Evolutionary conservation across 23 tunicate genomes (phyloP).

Genomic region (Trididemnum clinides): DNA sequence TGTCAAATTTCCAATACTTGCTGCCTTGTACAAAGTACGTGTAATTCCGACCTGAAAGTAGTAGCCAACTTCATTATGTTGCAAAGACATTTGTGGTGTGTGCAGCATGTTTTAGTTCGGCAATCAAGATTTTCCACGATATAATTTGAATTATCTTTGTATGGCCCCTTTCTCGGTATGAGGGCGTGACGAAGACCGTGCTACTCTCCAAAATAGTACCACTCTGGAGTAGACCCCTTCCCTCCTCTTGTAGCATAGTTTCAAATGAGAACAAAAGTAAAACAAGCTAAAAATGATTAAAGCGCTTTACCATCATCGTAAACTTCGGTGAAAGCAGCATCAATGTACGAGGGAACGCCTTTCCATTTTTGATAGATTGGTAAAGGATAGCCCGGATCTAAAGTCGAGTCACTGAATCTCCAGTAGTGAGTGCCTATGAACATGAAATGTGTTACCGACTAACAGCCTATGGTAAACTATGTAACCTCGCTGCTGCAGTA

Average conservation of each 20-base stretch:
- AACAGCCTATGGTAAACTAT: background rate
- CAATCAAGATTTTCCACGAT: too few species aligned
- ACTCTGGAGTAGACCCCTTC: too few species aligned
- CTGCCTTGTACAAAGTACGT: constrained; percentile 91
- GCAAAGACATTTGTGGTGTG: too few species aligned
- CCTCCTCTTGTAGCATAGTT: too few species aligned
- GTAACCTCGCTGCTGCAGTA: too few species aligned
- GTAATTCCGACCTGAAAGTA: constrained; percentile 63
- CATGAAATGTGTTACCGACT: background rate
- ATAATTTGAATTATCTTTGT: background rate
- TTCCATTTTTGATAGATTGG: constrained; percentile 46
- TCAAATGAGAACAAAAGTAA: too few species aligned
- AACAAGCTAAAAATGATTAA: too few species aligned
- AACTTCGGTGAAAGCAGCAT: constrained; percentile 83
- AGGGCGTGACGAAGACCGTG: too few species aligned
- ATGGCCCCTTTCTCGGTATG: too few species aligned
- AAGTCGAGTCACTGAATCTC: constrained; percentile 43
- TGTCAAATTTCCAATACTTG: constrained; percentile 64
- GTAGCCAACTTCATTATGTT: too few species aligned
- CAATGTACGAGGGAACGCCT: constrained; percentile 60
- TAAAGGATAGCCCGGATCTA: constrained; percentile 59
- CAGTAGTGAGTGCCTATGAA: constrained; percentile 40
- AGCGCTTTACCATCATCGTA: constrained; percentile 42
- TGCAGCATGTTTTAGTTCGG: too few species aligned
- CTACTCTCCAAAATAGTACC: too few species aligned